Evolutionary conservation across 2,113 vertebrate species (phyloP), one percentile per base, ranked within the genome.

Genomic region (Pseudorectes ferrugineus): DNA sequence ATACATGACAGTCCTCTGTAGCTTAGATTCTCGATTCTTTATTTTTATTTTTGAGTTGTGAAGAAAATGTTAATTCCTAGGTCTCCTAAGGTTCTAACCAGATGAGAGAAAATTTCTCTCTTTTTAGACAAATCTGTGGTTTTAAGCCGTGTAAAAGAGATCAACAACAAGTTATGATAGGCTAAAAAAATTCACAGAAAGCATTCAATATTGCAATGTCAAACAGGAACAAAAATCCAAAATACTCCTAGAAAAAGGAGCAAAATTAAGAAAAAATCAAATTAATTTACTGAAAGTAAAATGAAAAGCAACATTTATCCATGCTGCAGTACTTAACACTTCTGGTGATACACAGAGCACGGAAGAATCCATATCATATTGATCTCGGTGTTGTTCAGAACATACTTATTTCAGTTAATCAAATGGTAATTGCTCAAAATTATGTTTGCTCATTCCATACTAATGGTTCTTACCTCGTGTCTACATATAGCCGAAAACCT

Each of bases 341-440:
- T 93, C 57, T 94, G 61, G 48, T 85, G 63, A 78, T 45, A 89
- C 15, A 91, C 15, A 66, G n/a, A 79, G 65, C 28, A 59, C 2
- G 18, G 78, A 90, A 93, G 74, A 90, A 95, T 97, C 92, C 19
- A 63, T 95, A 95, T 29, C 48, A 73, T 89, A 95, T 88, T 0
- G 28, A 96, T 92, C 52, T 76, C 42, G 45, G 31, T 63, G 40
- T 65, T 91, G 40, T 92, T 91, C 63, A 94, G 67, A 85, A 87
- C 43, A 63, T 73, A 94, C 67, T 65, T 92, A 91, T 78, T 96
- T 79, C 92, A 92, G 65, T 70, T 91, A 95, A 95, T 77, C 4
- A 22, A 93, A 88, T 35, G 58, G 43, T 78, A 95, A 95, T 74
- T 91, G 65, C 78, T 93, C 72, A 89, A 92, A 95, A 97, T 95